Evolutionary conservation across 2,113 vertebrate genomes (phyloP).

Genomic region (Fregetta grallaria): DNA sequence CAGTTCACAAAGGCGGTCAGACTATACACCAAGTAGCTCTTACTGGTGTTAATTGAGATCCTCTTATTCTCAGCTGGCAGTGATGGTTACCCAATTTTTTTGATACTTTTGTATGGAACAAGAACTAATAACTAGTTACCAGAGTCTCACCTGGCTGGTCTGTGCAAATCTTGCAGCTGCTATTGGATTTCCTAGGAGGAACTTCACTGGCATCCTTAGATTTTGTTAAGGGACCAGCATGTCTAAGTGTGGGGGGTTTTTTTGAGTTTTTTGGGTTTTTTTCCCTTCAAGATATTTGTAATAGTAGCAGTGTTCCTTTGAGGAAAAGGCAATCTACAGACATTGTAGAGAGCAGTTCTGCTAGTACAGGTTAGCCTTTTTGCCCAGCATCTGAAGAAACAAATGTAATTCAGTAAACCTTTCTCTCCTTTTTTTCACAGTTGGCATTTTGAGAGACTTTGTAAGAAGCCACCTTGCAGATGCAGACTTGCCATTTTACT

Average conservation of each 20-base stretch:
- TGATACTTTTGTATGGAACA: background rate
- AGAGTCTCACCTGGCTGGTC: background rate
- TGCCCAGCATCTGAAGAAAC: background rate
- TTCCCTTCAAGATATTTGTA: background rate
- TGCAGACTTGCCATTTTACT: conserved; percentile 81
- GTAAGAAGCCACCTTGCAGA: conserved; percentile 84
- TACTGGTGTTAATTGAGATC: background rate
- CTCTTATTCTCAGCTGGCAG: background rate
- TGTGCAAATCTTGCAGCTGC: background rate
- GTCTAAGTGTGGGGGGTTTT: background rate
- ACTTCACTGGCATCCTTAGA: background rate
- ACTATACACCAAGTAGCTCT: background rate
- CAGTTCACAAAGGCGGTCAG: background rate
- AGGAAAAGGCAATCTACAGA: background rate
- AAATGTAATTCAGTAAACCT: background rate
- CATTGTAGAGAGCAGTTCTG: background rate
- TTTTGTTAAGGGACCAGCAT: background rate
- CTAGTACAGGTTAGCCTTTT: background rate
- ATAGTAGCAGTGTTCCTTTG: background rate
- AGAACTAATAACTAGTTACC: background rate
- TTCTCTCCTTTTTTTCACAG: conserved; percentile 70
- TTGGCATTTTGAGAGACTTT: conserved; percentile 82
- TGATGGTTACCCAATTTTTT: background rate
- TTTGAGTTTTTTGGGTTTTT: too few relatives aligned
- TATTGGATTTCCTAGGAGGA: background rate